A percentile compares a stretch with the other conserved stretches of the same genome.
phyloP scores from a whole-genome alignment of 2,888 invertebrate species.

The Drosophila falleni region DNA sequence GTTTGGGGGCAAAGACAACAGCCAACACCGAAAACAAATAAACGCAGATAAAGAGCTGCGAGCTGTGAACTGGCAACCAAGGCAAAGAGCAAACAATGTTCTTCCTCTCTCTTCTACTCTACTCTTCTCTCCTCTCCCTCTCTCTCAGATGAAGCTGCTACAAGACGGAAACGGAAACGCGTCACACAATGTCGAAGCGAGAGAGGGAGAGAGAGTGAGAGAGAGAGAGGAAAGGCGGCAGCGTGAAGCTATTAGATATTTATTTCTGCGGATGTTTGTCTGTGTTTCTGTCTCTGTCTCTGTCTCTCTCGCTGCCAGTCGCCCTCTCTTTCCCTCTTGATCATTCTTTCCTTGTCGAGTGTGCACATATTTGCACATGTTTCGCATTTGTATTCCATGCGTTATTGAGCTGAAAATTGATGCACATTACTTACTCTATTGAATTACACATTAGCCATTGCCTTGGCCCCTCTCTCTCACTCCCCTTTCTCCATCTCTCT shows the following conservation, averaged over 20 bases:
- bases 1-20: slow-evolving; percentile 50
- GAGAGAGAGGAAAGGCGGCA: not conserved
- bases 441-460: slow-evolving; percentile 79
- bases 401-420: slow-evolving; percentile 84
- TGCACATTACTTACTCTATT: slow-evolving; percentile 83
- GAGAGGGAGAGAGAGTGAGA: not conserved
- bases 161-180: slow-evolving; percentile 77
- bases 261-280: slow-evolving; percentile 67
- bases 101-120: not conserved
- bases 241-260: slow-evolving; percentile 62
- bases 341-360: slow-evolving; percentile 15
- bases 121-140: no score
- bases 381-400: slow-evolving; percentile 78
- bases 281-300: slow-evolving; percentile 17
- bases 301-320: not conserved
- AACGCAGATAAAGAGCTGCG: slow-evolving; percentile 64
- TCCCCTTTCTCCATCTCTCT: no score
- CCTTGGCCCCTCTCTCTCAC: not conserved
- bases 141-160: slow-evolving; percentile 30
- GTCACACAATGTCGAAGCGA: slow-evolving; percentile 64
- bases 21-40: slow-evolving; percentile 62
- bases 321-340: not conserved
- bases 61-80: slow-evolving; percentile 26
- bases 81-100: slow-evolving; percentile 54
- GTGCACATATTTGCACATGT: slow-evolving; percentile 76